A percentile compares a stretch with the other conserved stretches of the same genome.
These are phyloP conservation scores for Neolamprologus hecqui DNA, from an alignment of 2,113 vertebrate genomes.

Conservation along the genomic window DNA sequence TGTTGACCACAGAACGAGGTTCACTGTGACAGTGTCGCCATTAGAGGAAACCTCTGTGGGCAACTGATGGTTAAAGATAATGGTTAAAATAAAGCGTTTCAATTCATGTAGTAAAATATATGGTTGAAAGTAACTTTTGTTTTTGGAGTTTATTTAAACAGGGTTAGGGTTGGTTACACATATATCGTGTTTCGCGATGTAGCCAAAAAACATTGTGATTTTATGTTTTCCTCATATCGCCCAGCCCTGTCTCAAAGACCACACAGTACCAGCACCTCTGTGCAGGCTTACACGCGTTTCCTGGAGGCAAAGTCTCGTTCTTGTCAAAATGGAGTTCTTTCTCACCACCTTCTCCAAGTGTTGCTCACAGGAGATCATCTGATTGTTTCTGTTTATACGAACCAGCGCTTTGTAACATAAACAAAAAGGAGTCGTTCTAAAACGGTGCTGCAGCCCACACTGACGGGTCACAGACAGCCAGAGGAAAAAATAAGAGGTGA, in stretches of 20 bases:
- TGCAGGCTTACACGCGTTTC: rapidly evolving
- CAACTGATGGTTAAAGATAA: rapidly evolving
- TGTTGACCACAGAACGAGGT: background rate
- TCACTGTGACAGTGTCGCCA: background rate
- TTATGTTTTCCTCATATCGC: rapidly evolving
- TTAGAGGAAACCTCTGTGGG: background rate
- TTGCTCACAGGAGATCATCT: background rate
- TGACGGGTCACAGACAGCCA: background rate
- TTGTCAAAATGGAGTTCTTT: background rate
- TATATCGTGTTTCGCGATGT: rapidly evolving
- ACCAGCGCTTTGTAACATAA: background rate
- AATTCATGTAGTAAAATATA: background rate
- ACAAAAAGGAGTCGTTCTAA: background rate
- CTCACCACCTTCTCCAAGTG: background rate
- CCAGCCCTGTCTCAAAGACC: background rate
- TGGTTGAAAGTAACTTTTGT: background rate
- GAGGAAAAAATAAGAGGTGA: background rate
- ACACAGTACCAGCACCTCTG: background rate
- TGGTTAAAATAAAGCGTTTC: rapidly evolving
- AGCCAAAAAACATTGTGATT: background rate
- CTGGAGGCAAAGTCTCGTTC: background rate
- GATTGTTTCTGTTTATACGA: background rate
- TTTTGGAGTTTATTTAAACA: background rate
- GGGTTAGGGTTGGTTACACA: rapidly evolving
- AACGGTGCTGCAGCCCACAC: background rate